Conservation (phyloP, 2,888 invertebrate species). For the Catocala sponsa region DNA sequence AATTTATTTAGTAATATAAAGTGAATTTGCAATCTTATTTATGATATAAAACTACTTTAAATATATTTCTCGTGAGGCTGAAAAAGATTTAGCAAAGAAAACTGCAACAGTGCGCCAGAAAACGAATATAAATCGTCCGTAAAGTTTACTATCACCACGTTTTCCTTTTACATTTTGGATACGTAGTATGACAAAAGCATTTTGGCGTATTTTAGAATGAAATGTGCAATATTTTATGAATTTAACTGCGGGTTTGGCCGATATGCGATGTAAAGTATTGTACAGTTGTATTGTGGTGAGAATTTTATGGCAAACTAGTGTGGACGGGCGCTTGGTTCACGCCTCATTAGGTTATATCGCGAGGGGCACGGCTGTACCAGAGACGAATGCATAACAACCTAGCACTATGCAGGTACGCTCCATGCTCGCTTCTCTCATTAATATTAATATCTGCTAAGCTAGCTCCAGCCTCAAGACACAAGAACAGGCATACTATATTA, state of each 20-base stretch:
- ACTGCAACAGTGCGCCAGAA: constrained; percentile 35
- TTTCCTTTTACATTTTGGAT: constrained; percentile 44
- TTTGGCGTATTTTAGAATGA: constrained; percentile 40
- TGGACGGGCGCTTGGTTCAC: constrained; percentile 67
- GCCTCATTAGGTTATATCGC: constrained; percentile 67
- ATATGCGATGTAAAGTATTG: constrained; percentile 23
- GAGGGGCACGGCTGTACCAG: constrained; percentile 34
- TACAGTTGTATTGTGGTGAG: constrained; percentile 47
- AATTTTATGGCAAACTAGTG: constrained; percentile 62
- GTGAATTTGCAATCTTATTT: constrained; percentile 6
- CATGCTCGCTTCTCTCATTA: constrained; percentile 54
- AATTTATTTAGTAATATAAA: background rate
- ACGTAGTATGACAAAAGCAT: constrained; percentile 42
- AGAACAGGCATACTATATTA: constrained; percentile 5
- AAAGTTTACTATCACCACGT: constrained; percentile 48
- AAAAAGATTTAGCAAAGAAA: constrained; percentile 42
- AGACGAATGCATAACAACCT: constrained; percentile 29
- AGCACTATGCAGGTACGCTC: constrained; percentile 16
- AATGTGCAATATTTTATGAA: constrained; percentile 47
- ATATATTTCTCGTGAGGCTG: constrained; percentile 26
- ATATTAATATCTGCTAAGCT: constrained; percentile 57
- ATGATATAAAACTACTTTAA: constrained; percentile 30
- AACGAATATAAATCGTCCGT: constrained; percentile 48
- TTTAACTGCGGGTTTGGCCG: constrained; percentile 35
- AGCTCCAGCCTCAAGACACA: constrained; percentile 7